Conservation (phyloP, 2,113 vertebrate species). For the Alethe diademata region DNA sequence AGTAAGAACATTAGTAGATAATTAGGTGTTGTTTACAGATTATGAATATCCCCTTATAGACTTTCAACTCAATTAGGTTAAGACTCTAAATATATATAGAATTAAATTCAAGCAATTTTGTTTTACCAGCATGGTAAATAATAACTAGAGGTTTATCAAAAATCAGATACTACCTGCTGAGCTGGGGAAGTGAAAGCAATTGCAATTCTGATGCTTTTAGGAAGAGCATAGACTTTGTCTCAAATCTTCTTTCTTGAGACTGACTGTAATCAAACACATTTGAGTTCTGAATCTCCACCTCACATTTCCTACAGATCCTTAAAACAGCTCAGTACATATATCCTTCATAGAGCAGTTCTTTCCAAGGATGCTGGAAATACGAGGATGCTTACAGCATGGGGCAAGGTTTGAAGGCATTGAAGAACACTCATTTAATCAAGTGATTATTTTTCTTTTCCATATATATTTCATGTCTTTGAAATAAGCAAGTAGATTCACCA, state of each 20-base stretch:
- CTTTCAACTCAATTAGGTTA: neutral
- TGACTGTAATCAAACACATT: neutral
- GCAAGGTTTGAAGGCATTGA: neutral
- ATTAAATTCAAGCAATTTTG: slow-evolving; percentile 16
- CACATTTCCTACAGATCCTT: neutral
- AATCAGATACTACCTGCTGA: slow-evolving; percentile 16
- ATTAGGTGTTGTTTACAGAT: slow-evolving; percentile 17
- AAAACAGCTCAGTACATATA: neutral
- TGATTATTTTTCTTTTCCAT: neutral
- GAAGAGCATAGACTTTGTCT: neutral
- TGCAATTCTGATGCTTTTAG: neutral
- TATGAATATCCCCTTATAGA: neutral
- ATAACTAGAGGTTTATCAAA: slow-evolving; percentile 5
- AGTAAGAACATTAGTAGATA: neutral
- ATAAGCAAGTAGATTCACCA: neutral
- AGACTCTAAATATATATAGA: neutral
- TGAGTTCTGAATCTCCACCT: neutral
- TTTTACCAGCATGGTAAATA: neutral
- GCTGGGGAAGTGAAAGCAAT: neutral
- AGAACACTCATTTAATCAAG: neutral
- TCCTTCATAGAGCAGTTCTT: neutral
- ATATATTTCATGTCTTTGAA: neutral
- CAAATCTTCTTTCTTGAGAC: neutral
- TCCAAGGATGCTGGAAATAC: neutral
- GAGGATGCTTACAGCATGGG: neutral